Evolutionary conservation across 1,140 invertebrate species (phyloP).

Genomic region (Maniola jurtina): DNA sequence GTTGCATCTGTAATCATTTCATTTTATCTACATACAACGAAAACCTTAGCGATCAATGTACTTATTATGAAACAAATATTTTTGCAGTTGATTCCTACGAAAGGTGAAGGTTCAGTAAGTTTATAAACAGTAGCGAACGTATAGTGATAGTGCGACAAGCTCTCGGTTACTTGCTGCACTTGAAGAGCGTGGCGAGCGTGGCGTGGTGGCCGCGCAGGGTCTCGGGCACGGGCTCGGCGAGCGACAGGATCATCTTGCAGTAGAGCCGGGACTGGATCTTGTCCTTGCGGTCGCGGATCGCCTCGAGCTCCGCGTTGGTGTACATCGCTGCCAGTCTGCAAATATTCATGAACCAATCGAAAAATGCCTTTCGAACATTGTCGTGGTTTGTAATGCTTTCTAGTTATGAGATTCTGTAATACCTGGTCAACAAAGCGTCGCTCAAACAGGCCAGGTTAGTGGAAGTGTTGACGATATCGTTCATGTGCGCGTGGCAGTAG

Average conservation of each 20-base stretch:
- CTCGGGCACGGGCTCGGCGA: slow-evolving; percentile 85
- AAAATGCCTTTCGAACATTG: too few species aligned
- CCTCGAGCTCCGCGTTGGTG: slow-evolving; percentile 88
- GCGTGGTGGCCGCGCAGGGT: slow-evolving; percentile 87
- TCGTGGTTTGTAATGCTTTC: background rate
- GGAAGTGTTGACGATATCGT: slow-evolving; percentile 87
- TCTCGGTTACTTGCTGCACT: slow-evolving; percentile 80
- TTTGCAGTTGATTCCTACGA: background rate
- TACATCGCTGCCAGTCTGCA: slow-evolving; percentile 88
- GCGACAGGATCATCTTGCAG: slow-evolving; percentile 88
- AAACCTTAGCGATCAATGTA: background rate
- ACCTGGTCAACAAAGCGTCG: slow-evolving; percentile 87
- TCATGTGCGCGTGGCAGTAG: slow-evolving; percentile 89
- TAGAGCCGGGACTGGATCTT: slow-evolving; percentile 90
- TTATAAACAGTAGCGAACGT: background rate
- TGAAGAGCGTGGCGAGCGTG: slow-evolving; percentile 86
- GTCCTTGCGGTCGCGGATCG: slow-evolving; percentile 88
- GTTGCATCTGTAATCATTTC: slow-evolving; percentile 64
- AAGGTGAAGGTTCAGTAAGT: too few species aligned
- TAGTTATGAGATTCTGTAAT: slow-evolving; percentile 14
- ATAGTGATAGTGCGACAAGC: background rate
- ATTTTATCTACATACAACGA: background rate
- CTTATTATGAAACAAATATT: background rate
- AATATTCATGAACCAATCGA: background rate
- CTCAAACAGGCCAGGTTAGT: slow-evolving; percentile 90